Conservation (phyloP, 2,888 invertebrate species). For the Loripinus fragilis region DNA sequence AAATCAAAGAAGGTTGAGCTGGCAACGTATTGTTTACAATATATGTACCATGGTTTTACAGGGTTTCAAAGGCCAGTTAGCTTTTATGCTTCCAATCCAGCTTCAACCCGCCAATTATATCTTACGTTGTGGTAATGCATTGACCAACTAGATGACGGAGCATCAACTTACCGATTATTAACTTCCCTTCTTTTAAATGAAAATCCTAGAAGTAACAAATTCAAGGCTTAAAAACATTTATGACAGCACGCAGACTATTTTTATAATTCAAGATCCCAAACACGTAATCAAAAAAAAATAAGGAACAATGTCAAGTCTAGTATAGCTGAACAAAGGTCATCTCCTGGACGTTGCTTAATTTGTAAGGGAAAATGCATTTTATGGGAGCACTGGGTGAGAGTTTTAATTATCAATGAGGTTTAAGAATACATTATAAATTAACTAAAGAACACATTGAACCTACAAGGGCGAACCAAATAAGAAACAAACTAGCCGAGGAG, state of each 20-base stretch:
- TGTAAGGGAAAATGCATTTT: conserved; percentile 25
- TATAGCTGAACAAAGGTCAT: conserved; percentile 13
- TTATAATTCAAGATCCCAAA: conserved; percentile 26
- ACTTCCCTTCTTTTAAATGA: no score
- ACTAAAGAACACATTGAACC: no score
- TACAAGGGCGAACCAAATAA: conserved; percentile 40
- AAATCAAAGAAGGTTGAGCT: no score
- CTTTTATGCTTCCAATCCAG: no score
- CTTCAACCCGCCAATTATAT: no score
- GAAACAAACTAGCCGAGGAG: conserved; percentile 39
- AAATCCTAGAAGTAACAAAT: conserved; percentile 28
- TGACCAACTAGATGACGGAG: conserved; percentile 50
- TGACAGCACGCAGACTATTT: background rate
- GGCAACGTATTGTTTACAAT: no score
- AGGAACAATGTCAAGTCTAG: conserved; percentile 46
- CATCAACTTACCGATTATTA: conserved; percentile 49
- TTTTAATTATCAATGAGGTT: conserved; percentile 9
- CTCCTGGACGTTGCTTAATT: conserved; percentile 23
- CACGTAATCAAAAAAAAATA: conserved; percentile 41
- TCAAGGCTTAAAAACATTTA: conserved; percentile 10
- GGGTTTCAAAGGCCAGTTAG: no score
- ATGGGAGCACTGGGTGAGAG: conserved; percentile 38
- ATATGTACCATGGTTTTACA: no score
- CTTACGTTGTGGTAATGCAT: no score
- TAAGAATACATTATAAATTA: conserved; percentile 34